Evolutionary conservation across 2,113 vertebrate species (phyloP).

Genomic region (Genyomyrus donnyi): DNA sequence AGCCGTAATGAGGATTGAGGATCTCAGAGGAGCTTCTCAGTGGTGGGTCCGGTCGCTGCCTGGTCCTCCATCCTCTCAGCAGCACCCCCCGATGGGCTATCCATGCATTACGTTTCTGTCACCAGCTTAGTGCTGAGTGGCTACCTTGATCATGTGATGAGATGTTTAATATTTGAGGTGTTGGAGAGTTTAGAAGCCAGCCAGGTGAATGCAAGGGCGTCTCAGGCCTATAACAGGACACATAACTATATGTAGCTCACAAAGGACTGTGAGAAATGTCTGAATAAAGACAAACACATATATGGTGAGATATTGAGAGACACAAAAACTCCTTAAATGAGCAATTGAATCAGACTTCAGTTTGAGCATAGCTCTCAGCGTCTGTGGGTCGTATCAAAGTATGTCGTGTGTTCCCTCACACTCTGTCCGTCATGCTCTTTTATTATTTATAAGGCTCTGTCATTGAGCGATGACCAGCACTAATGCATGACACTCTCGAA

Average conservation of each 20-base stretch:
- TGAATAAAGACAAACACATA: not conserved
- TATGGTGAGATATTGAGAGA: not conserved
- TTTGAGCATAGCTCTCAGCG: not conserved
- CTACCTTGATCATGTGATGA: not conserved
- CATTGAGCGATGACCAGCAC: slow-evolving; percentile 99
- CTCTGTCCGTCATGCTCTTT: slow-evolving; percentile 82
- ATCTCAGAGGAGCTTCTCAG: not conserved
- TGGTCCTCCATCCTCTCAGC: not conserved
- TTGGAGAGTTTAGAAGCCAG: not conserved
- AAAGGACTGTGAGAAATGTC: not conserved
- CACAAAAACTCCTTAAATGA: not conserved
- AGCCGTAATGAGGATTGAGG: not conserved
- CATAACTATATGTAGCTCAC: not conserved
- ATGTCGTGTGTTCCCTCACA: slow-evolving; percentile 75
- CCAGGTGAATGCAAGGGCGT: not conserved
- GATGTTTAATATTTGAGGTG: not conserved
- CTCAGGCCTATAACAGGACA: not conserved
- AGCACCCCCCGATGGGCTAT: not conserved
- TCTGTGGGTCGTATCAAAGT: slow-evolving; percentile 49
- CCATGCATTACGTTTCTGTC: slow-evolving; percentile 66
- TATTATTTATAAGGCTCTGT: slow-evolving; percentile 97
- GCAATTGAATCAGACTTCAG: too few relatives aligned
- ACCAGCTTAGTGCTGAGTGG: slow-evolving; percentile 59
- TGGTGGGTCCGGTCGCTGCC: not conserved
- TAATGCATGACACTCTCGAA: slow-evolving; percentile 97